Evolutionary conservation across 2,888 invertebrate genomes (phyloP), one percentile per base, ranked within the genome.

Genomic region (Alentia gelatinosa): DNA sequence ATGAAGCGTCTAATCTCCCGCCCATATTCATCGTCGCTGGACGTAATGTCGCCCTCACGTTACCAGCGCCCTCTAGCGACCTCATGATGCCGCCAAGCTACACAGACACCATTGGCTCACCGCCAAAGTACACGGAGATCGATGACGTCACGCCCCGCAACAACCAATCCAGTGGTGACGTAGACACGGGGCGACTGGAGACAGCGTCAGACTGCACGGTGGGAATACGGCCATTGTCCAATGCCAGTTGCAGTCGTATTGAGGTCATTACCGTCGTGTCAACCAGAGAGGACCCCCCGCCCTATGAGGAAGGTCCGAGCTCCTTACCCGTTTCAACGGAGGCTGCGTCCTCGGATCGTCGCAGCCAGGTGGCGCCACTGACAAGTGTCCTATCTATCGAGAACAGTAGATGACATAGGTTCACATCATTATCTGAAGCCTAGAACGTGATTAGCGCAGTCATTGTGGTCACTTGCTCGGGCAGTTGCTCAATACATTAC

Each of bases 231-330:
- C n/a, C 26, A 42, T 26, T 33, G 30, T 42, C 86, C 9, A 33
- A 33, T 35, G n/a, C 42, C 26, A 47, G 86, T 30, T 86, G 30
- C 47, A 33, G 47, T 33, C 7, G 86, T n/a, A 86, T 86, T 50
- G 50, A 86, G 26, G 86, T 86, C 12, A 86, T 86, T 12, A 86
- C 86, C 7, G 47, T 86, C 1, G 86, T 86, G n/a, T 86, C 86
- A 26, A 84, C 40, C 4, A 15, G 47, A 15, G 47, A 30, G 3
- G 47, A 86, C 42, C 42, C 42, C 23, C 86, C 86, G 30, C 86
- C 86, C 26, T 86, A 86, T 26, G 86, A 40, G 0, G 86, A 47
- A 86, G 30, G 26, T 26, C 15, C 12, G 68, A 30, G 30, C 30
- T 1, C 3, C 3, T 1, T 26, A 4, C 26, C 56, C 5, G 56